A percentile compares a stretch with the other conserved stretches of the same genome.
Conservation (phyloP, 1,140 invertebrate species). For the Frieseomelitta varia region DNA sequence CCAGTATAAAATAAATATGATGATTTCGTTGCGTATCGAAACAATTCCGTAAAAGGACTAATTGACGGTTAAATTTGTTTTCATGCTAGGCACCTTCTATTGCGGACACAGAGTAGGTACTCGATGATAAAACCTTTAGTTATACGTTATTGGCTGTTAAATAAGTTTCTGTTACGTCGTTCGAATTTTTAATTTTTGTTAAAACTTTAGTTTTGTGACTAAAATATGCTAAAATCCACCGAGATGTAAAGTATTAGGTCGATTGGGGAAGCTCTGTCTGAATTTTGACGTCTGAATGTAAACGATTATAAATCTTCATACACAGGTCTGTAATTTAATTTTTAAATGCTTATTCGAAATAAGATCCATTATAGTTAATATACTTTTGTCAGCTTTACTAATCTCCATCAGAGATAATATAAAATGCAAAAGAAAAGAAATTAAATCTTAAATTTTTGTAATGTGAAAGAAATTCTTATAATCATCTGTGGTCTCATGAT, state of each 20-base stretch:
- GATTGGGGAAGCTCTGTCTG: too few species aligned
- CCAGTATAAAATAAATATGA: conserved; percentile 46
- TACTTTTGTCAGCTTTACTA: too few species aligned
- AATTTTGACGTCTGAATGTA: too few species aligned
- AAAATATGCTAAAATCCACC: not conserved
- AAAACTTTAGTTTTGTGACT: conserved; percentile 32
- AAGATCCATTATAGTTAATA: too few species aligned
- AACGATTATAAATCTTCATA: too few species aligned
- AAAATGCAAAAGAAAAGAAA: too few species aligned
- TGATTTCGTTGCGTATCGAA: conserved; percentile 55
- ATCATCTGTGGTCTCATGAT: too few species aligned
- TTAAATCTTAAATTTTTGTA: too few species aligned
- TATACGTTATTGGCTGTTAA: conserved; percentile 30
- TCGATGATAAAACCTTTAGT: conserved; percentile 57
- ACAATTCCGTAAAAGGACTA: conserved; percentile 60
- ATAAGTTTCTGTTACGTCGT: not conserved
- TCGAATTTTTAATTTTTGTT: conserved; percentile 33
- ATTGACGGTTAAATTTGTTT: conserved; percentile 79
- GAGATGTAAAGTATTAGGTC: not conserved
- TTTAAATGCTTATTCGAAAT: too few species aligned
- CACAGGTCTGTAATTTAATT: too few species aligned
- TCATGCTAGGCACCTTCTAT: conserved; percentile 82
- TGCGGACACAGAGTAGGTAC: conserved; percentile 83
- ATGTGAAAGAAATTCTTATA: too few species aligned
- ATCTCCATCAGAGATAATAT: too few species aligned